A percentile compares a stretch with the other conserved stretches of the same genome.
Conservation (phyloP, 2,113 vertebrate genomes). For the Protobothrops flavoviridis region DNA sequence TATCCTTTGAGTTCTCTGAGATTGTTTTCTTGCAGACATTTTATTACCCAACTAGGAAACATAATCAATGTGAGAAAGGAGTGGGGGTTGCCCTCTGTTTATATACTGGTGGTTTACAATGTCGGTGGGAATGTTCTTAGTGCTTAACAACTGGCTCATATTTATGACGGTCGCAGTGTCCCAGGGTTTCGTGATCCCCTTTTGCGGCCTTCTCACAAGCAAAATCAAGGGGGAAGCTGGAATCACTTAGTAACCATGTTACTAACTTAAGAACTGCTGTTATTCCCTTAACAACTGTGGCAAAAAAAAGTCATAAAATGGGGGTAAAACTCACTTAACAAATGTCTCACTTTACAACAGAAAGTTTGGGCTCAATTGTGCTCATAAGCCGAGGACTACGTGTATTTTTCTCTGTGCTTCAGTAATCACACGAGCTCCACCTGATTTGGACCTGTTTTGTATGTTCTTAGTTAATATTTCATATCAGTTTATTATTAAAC, state of each 20-base stretch:
- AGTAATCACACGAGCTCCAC: not conserved
- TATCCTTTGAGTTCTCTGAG: not conserved
- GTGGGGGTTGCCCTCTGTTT: too few species aligned
- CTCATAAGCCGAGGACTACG: not conserved
- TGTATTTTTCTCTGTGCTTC: not conserved
- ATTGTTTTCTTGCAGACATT: too few species aligned
- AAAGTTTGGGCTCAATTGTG: not conserved
- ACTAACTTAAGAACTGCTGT: too few species aligned
- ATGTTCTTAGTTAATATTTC: conserved; percentile 5
- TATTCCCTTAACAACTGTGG: not conserved
- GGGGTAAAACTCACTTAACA: not conserved
- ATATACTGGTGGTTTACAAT: too few species aligned
- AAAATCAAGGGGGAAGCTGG: not conserved
- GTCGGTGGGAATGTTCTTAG: too few species aligned
- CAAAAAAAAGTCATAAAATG: not conserved
- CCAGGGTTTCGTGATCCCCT: not conserved
- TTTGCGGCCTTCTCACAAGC: not conserved
- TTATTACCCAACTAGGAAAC: too few species aligned
- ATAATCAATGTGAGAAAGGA: too few species aligned
- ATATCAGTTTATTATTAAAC: conserved; percentile 14
- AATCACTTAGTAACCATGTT: rapidly evolving
- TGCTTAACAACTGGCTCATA: too few species aligned
- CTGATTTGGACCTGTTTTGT: conserved; percentile 4
- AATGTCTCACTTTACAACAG: not conserved
- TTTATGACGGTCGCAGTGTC: not conserved